phyloP scores from a whole-genome alignment of 2,888 invertebrate species.

The Rapana venosa region DNA sequence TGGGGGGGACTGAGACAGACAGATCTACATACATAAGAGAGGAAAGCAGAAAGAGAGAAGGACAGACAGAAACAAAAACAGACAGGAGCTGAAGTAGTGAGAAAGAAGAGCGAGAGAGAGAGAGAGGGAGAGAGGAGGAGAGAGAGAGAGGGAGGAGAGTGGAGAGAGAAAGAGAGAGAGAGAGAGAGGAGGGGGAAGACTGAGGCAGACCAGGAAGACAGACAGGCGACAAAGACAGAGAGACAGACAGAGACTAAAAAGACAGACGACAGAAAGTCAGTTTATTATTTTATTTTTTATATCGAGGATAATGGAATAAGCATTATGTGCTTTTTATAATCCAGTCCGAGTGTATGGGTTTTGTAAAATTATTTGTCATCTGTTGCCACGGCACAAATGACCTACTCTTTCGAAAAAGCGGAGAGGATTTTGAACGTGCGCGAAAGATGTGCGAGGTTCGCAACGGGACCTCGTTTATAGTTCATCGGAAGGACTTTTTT shows the following conservation, averaged over 20 bases:
- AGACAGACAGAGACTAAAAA: neutral
- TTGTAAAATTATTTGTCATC: too few relatives aligned
- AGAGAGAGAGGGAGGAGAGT: neutral
- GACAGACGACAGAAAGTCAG: too few relatives aligned
- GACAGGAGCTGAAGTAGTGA: neutral
- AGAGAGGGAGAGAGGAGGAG: neutral
- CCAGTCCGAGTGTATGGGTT: too few relatives aligned
- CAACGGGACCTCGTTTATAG: too few relatives aligned
- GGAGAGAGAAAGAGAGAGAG: neutral
- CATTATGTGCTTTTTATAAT: too few relatives aligned
- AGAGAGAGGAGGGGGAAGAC: neutral
- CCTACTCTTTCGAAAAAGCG: too few relatives aligned
- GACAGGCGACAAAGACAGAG: neutral
- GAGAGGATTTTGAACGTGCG: too few relatives aligned
- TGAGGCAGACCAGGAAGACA: neutral
- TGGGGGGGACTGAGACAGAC: neutral
- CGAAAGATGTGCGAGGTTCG: too few relatives aligned
- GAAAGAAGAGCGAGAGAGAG: neutral
- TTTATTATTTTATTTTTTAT: too few relatives aligned
- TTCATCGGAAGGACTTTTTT: too few relatives aligned
- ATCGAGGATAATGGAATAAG: too few relatives aligned
- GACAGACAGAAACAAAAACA: conserved; percentile 13
- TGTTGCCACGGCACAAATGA: too few relatives aligned
- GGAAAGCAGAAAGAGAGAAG: neutral
- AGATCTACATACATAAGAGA: neutral